Base-by-base conservation (phyloP, 2,888 invertebrate genomes). In the Eremobia ochroleuca region DNA sequence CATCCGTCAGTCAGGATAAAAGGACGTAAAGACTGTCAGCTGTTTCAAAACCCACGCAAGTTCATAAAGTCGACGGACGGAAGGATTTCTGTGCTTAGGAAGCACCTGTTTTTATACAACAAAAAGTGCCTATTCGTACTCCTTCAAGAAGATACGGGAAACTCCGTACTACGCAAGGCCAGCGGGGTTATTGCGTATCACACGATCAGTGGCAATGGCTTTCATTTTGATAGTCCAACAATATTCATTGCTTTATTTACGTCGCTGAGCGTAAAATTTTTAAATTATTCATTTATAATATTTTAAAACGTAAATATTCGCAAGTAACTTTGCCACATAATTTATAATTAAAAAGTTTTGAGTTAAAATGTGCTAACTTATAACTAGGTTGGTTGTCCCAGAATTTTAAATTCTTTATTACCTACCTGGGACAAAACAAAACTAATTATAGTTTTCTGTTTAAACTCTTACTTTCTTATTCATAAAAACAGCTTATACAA, bases 401-500 rank as follows among this genome's bases (percentile, higher is more conserved):
- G 25, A 83, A 84, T 82, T 79, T 49, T 70, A 52, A 34, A 79
- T 84, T 73, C 21, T 58, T 66, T 55, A 70, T n/a, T 31, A 46
- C 37, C 43, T 70, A 21, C 78, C 4, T 18, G 72, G 58, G 68
- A 66, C 37, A 9, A 64, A 70, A 46, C 59, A 25, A 68, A 72
- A 83, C 52, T 68, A 73, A 58, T 81, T 83, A 55, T 31, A 72
- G 52, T 77, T 83, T 58, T 13, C 43, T 37, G 18, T 52, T 59
- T 59, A 52, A 43, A 52, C 34, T 55, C 6, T 37, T n/a, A n/a
- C n/a, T n/a, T n/a, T n/a, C n/a, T n/a, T n/a, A n/a, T n/a, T n/a
- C n/a, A n/a, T n/a, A n/a, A n/a, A n/a, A n/a, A n/a, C n/a, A n/a
- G n/a, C n/a, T n/a, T n/a, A n/a, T n/a, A n/a, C n/a, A n/a, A n/a